Conservation (phyloP, 2,797 vertebrate species). For the Characodon lateralis region DNA sequence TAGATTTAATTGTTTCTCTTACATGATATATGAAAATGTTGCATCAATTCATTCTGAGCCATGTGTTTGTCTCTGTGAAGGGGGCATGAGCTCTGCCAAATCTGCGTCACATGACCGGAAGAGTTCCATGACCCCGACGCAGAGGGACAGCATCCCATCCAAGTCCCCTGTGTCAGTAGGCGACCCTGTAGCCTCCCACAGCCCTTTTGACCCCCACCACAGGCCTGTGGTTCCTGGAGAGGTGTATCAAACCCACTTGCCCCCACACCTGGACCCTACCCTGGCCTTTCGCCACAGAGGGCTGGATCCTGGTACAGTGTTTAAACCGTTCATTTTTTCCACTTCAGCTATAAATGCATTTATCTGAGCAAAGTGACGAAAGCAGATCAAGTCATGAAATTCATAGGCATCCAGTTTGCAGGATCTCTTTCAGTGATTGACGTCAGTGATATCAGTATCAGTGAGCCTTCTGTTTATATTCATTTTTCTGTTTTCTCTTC, state of each 20-base stretch:
- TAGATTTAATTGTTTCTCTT: slow-evolving; percentile 11
- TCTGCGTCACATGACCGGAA: slow-evolving; percentile 91
- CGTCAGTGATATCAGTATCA: slow-evolving; percentile 57
- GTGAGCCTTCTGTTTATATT: slow-evolving; percentile 56
- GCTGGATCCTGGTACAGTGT: slow-evolving; percentile 88
- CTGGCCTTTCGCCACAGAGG: slow-evolving; percentile 93
- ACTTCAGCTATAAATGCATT: slow-evolving; percentile 10
- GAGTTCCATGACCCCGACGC: slow-evolving; percentile 91
- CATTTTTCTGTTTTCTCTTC: slow-evolving; percentile 14
- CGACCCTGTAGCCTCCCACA: slow-evolving; percentile 89
- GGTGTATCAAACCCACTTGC: slow-evolving; percentile 89
- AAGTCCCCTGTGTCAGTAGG: slow-evolving; percentile 92
- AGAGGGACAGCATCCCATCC: slow-evolving; percentile 89
- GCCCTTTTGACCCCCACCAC: slow-evolving; percentile 94
- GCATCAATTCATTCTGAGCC: slow-evolving; percentile 3
- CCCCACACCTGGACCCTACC: slow-evolving; percentile 89
- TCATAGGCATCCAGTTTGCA: slow-evolving; percentile 46
- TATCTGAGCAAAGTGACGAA: slow-evolving; percentile 33
- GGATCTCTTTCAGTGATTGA: slow-evolving; percentile 55
- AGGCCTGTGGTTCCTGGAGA: slow-evolving; percentile 86
- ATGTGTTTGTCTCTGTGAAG: slow-evolving; percentile 61
- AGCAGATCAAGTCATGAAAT: slow-evolving; percentile 43
- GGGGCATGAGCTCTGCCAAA: slow-evolving; percentile 87
- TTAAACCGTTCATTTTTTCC: slow-evolving; percentile 25
- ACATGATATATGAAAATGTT: slow-evolving; percentile 5